Conservation (phyloP, 2,113 vertebrate genomes). For the Ammospiza caudacuta region DNA sequence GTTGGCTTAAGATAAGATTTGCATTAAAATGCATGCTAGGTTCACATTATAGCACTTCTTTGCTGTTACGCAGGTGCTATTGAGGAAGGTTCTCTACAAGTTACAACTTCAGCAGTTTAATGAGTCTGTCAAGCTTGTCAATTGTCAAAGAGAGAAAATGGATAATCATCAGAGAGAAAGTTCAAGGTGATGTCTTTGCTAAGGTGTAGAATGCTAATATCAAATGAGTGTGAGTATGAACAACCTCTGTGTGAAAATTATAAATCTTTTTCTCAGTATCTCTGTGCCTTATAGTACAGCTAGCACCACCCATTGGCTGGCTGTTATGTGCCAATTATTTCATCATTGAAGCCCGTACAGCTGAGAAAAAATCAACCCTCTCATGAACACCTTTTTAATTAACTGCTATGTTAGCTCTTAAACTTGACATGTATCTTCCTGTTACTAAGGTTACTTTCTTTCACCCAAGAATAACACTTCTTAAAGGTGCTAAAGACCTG, state of each 20-base stretch:
- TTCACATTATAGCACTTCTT: slow-evolving; percentile 36
- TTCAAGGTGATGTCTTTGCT: slow-evolving; percentile 69
- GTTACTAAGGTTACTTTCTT: slow-evolving; percentile 23
- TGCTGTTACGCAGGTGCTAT: slow-evolving; percentile 35
- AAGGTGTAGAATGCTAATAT: slow-evolving; percentile 63
- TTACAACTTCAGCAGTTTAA: slow-evolving; percentile 65
- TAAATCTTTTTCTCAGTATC: not conserved
- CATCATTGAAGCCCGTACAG: not conserved
- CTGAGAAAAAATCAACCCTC: not conserved
- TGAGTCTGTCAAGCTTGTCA: slow-evolving; percentile 71
- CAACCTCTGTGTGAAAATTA: not conserved
- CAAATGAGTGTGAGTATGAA: slow-evolving; percentile 28
- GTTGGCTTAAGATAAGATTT: slow-evolving; percentile 29
- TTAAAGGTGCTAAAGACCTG: not conserved
- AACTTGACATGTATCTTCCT: not conserved
- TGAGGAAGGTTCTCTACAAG: slow-evolving; percentile 46
- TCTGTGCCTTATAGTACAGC: not conserved
- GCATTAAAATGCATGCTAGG: slow-evolving; percentile 45
- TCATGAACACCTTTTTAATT: slow-evolving; percentile 26
- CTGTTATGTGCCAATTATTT: slow-evolving; percentile 31
- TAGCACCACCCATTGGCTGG: not conserved
- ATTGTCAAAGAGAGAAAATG: slow-evolving; percentile 61
- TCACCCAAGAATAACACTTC: not conserved
- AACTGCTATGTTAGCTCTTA: slow-evolving; percentile 15
- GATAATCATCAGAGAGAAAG: slow-evolving; percentile 58